A percentile compares a stretch with the other conserved stretches of the same genome.
phyloP scores from a whole-genome alignment of 2,113 vertebrate species.

The Lucifuga dentata region DNA sequence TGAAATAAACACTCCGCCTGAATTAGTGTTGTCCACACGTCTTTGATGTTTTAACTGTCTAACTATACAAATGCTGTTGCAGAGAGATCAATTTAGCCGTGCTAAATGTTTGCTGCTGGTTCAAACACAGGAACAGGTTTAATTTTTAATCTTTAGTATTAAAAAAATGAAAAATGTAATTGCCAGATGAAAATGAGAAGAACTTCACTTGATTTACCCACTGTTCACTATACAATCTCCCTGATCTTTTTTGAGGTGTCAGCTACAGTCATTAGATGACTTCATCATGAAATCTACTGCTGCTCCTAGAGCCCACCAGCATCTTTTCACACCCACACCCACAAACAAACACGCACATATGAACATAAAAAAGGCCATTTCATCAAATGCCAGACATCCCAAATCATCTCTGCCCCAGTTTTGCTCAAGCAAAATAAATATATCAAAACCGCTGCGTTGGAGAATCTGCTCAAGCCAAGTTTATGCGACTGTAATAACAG shows the following conservation, averaged over 20 bases:
- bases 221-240: neutral
- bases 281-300: slow-evolving; percentile 52
- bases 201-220: neutral
- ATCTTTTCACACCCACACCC: slow-evolving; percentile 46
- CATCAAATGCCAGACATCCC: slow-evolving; percentile 64
- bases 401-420: slow-evolving; percentile 44
- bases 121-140: neutral
- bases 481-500: slow-evolving; percentile 37
- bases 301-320: slow-evolving; percentile 34
- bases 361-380: slow-evolving; percentile 65
- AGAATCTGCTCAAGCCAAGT: slow-evolving; percentile 9
- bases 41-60: too few relatives aligned
- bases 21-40: too few relatives aligned
- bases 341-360: slow-evolving; percentile 28
- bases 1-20: too few relatives aligned
- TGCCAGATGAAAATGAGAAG: slow-evolving; percentile 17
- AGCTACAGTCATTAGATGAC: slow-evolving; percentile 30
- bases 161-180: slow-evolving; percentile 4
- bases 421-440: slow-evolving; percentile 49
- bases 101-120: too few relatives aligned
- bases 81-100: too few relatives aligned
- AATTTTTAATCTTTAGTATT: neutral
- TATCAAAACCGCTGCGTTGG: neutral
- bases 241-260: slow-evolving; percentile 14
- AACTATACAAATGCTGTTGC: too few relatives aligned